Conservation (phyloP, 2,113 vertebrate species). For the Osmerus eperlanus region DNA sequence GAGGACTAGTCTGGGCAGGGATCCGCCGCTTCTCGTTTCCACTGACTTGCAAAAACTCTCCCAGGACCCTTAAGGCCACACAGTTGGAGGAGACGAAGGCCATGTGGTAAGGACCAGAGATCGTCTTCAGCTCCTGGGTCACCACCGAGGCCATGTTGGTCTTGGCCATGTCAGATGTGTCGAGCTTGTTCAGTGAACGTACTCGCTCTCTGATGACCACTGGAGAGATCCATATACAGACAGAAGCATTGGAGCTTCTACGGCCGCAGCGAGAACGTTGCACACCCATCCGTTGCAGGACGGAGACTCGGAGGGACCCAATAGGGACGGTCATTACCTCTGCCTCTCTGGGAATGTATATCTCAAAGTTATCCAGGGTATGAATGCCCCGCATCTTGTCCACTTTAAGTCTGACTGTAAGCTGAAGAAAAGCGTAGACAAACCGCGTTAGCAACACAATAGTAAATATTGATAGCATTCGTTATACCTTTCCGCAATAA, state of each 20-base stretch:
- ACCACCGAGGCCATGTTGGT: background rate
- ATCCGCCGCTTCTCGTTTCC: background rate
- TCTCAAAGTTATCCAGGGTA: background rate
- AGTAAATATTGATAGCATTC: too few relatives aligned
- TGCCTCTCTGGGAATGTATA: slow-evolving; percentile 12
- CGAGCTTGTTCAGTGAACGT: background rate
- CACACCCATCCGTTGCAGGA: background rate
- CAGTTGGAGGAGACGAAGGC: background rate
- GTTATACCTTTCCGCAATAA: too few relatives aligned
- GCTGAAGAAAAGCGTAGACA: background rate
- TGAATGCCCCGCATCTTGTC: background rate
- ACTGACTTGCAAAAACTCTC: background rate
- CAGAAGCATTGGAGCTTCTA: background rate
- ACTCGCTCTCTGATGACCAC: slow-evolving; percentile 4
- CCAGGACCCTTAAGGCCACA: background rate
- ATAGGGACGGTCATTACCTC: background rate
- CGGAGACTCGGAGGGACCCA: background rate
- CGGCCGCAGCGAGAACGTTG: background rate
- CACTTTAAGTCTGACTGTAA: background rate
- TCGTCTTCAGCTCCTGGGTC: background rate
- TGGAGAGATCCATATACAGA: background rate
- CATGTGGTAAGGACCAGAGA: background rate
- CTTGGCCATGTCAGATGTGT: background rate
- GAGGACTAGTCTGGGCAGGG: background rate
- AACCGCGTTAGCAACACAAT: background rate